Evolutionary conservation across 2,888 invertebrate species (phyloP), one percentile per base, ranked within the genome.

Genomic region (Pollenia labialis): DNA sequence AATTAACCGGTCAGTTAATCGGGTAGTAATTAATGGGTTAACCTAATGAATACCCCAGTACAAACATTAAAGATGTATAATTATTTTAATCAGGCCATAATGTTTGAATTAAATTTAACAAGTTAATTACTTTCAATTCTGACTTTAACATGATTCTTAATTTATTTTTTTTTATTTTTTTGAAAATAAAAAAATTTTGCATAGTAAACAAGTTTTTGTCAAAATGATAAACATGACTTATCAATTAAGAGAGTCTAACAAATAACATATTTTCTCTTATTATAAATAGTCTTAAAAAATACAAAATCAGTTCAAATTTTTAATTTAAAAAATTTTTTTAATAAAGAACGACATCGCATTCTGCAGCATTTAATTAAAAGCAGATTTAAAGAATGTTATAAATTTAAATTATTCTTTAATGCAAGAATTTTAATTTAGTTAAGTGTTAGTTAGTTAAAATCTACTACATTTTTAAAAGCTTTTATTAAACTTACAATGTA

Each of bases 91-190:
- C 14, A 32, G 48, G 32, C 32, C 32, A 32, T 10, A 18, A 50
- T 68, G 32, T 32, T 68, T 68, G 50, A 16, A 68, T 8, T 40
- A 4, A 68, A 68, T 68, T 68, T 50, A 23, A 50, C 40, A 68
- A 52, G 68, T n/a, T 68, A 68, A 68, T 68, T 50, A 50, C 32
- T 50, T 50, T 68, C 32, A 68, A 68, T 50, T 68, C 40, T 68
- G 50, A 68, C 40, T 68, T 68, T 40, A 68, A 16, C 40, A 52
- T 66, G 48, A 66, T 66, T 60, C 42, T 60, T 2, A 54, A 54
- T 32, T 32, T 32, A 32, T 32, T 32, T 32, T 32, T 23, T 23
- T 23, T 23, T 23, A 2, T 23, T 23, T 23, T 2, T 23, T 23
- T 23, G 23, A 23, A 23, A 23, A 23, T 23, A 2, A 2, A 23